Base-by-base conservation (phyloP, 2,888 invertebrate genomes). In the Diplolepis rosae region DNA sequence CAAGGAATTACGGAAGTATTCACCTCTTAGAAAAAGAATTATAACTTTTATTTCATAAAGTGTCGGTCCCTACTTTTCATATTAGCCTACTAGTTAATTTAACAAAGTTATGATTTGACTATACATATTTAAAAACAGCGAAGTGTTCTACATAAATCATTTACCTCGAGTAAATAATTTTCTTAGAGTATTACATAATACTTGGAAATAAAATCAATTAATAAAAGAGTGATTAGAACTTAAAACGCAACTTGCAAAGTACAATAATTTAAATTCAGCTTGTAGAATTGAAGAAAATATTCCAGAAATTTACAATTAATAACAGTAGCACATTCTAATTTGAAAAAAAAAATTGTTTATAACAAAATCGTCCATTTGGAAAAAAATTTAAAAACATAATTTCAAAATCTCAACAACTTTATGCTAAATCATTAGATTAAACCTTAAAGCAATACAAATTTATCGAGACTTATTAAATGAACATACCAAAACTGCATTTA, bases 401-500 rank as follows among this genome's bases (percentile, higher is more conserved):
- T n/a, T n/a, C n/a, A n/a, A n/a, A n/a, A n/a, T n/a, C n/a, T n/a
- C n/a, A n/a, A n/a, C n/a, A n/a, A n/a, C n/a, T n/a, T n/a, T n/a
- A n/a, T n/a, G n/a, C n/a, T n/a, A n/a, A n/a, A n/a, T n/a, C n/a
- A n/a, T n/a, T n/a, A n/a, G n/a, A n/a, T n/a, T n/a, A n/a, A n/a
- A n/a, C n/a, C n/a, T n/a, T n/a, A n/a, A n/a, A n/a, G n/a, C n/a
- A n/a, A n/a, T n/a, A n/a, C n/a, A n/a, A n/a, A n/a, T n/a, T n/a
- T n/a, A n/a, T n/a, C n/a, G n/a, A n/a, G n/a, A n/a, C n/a, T n/a
- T n/a, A n/a, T n/a, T n/a, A n/a, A n/a, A n/a, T n/a, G n/a, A n/a
- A n/a, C n/a, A n/a, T n/a, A 30, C 18, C 4, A 7, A 35, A 4
- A 24, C 22, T 35, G 13, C 7, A 35, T 18, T 77, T 93, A 96